phyloP scores from a whole-genome alignment of 2,797 vertebrate genomes.

The Varecia variegata region DNA sequence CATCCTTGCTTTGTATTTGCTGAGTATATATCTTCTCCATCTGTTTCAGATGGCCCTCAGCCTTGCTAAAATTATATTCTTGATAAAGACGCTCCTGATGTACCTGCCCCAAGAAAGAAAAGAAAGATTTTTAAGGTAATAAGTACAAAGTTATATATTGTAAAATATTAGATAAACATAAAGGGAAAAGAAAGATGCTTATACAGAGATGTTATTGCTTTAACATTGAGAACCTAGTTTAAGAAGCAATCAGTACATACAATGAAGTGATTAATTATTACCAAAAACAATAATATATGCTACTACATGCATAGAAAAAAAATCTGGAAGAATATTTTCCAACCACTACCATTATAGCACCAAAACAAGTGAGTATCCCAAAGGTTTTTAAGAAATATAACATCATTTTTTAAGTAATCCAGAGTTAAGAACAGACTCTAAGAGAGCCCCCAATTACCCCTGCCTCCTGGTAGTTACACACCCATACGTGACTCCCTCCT shows the following conservation, averaged over 20 bases:
- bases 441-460: not conserved
- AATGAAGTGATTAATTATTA: not conserved
- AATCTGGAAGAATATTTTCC: not conserved
- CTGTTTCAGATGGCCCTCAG: conserved; percentile 90
- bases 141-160: not conserved
- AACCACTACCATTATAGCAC: not conserved
- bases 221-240: conserved; percentile 30
- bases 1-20: conserved; percentile 92
- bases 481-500: not conserved
- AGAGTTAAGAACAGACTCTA: not conserved
- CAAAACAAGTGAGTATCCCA: not conserved
- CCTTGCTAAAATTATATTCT: conserved; percentile 90
- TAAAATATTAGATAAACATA: not conserved
- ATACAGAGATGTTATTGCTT: not conserved
- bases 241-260: not conserved
- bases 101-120: conserved; percentile 82
- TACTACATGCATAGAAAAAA: not conserved
- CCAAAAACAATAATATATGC: not conserved
- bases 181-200: conserved; percentile 33
- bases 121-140: not conserved
- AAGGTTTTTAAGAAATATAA: conserved; percentile 37
- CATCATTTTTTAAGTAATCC: not conserved
- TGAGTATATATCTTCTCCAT: conserved; percentile 92
- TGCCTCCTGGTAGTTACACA: not conserved
- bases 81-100: conserved; percentile 93